Evolutionary conservation across 2,797 vertebrate genomes (phyloP).

Genomic region (Sebastes steindachneri): DNA sequence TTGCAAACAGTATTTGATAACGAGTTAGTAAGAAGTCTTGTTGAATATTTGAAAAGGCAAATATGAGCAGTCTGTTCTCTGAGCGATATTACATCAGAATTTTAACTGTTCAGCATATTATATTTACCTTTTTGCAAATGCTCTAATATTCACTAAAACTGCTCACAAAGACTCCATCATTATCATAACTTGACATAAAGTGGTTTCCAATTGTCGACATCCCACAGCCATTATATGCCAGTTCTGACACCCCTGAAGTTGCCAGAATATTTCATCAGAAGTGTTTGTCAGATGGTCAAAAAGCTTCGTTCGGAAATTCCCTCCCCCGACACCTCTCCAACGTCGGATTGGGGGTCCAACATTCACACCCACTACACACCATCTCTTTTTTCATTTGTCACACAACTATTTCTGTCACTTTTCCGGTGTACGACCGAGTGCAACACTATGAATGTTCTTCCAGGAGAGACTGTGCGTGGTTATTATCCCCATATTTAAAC

Average conservation of each 20-base stretch:
- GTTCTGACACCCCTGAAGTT: background rate
- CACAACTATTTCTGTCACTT: background rate
- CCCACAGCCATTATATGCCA: background rate
- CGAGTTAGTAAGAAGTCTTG: background rate
- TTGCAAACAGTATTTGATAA: background rate
- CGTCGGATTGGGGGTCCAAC: background rate
- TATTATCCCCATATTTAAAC: background rate
- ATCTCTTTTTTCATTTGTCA: background rate
- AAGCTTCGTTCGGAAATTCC: background rate
- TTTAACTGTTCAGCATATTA: background rate
- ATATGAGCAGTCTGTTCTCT: background rate
- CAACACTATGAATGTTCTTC: background rate
- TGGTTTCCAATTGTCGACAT: background rate
- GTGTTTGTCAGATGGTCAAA: background rate
- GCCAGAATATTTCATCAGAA: background rate
- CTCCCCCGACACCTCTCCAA: background rate
- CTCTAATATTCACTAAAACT: background rate
- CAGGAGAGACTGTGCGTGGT: background rate
- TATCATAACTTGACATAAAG: background rate
- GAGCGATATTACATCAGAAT: background rate
- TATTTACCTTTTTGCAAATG: background rate
- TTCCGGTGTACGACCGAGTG: background rate
- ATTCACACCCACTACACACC: background rate
- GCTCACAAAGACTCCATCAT: background rate
- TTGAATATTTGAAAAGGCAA: conserved; percentile 11